Evolutionary conservation across 92 coral and sea anemone genomes (phyloP).

Genomic region (Pocillopora meandrina): DNA sequence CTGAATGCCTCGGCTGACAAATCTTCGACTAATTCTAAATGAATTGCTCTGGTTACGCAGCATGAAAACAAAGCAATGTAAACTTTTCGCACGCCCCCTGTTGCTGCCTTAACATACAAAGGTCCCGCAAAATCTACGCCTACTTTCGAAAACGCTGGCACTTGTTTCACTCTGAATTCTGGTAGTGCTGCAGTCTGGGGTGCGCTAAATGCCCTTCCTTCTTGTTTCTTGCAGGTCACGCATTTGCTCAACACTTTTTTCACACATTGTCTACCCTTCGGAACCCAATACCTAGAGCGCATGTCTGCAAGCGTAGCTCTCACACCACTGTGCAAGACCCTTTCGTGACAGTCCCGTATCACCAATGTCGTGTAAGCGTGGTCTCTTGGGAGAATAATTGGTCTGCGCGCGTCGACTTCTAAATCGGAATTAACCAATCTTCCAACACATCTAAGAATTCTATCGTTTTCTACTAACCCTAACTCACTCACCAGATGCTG

Average conservation of each 20-base stretch:
- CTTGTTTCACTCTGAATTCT: conserved; percentile 26
- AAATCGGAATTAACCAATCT: conserved; percentile 48
- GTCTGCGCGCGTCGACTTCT: conserved; percentile 15
- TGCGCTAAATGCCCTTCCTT: conserved; percentile 19
- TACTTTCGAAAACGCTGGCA: conserved; percentile 35
- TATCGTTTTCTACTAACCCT: conserved; percentile 42
- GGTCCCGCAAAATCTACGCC: conserved; percentile 65
- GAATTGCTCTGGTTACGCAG: conserved; percentile 42
- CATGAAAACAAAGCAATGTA: conserved; percentile 45
- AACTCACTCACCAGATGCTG: conserved; percentile 23
- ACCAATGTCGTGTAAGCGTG: conserved; percentile 37
- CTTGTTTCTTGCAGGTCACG: conserved; percentile 29
- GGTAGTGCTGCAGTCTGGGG: conserved; percentile 49
- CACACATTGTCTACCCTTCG: conserved; percentile 50
- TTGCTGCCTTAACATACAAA: conserved; percentile 28
- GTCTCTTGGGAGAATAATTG: conserved; percentile 52
- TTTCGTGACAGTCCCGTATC: conserved; percentile 37
- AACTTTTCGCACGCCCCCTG: conserved; percentile 21
- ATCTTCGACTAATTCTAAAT: conserved; percentile 38
- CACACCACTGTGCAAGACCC: conserved; percentile 46
- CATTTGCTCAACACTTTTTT: conserved; percentile 41
- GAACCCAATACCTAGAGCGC: conserved; percentile 56
- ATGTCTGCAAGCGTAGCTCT: conserved; percentile 56
- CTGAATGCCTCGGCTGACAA: conserved; percentile 33
- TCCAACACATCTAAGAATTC: conserved; percentile 50